Evolutionary conservation across 2,888 invertebrate species (phyloP), one percentile per base, ranked within the genome.

Genomic region (Tricholauxania praeusta): DNA sequence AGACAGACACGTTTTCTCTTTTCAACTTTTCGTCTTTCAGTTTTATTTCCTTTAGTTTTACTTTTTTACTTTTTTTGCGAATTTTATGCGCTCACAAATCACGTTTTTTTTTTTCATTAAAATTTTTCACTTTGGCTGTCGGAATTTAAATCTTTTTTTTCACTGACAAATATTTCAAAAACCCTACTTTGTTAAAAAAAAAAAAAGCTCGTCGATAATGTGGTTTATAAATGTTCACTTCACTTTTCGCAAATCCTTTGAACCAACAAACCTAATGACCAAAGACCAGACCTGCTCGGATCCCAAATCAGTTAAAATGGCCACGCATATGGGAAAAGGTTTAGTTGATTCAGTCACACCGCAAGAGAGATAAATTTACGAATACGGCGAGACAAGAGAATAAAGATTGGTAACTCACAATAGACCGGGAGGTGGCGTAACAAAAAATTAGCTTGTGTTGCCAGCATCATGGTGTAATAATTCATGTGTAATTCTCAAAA

Each of bases 231-330:
- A n/a, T 53, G 51, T 51, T 12, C n/a, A 22, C 17, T 14, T 48
- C 52, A 51, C 51, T 52, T 63, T 63, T 39, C 39, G 39, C 32
- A 63, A 32, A 19, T 53, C 49, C 47, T 51, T 39, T 39, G 39
- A 39, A 39, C 39, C 39, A 39, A 39, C 39, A 39, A 28, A 39
- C 39, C 10, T 10, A 39, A 39, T 39, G 19, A 22, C 47, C 47
- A 53, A 15, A 52, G 48, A 53, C 19, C 19, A 52, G 53, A 28
- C 22, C 14, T 17, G 52, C 28, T 53, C 52, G 48, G 53, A 62
- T 70, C 53, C 79, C 79, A 68, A 81, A 81, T 82, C 81, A 80
- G 81, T 82, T 79, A 83, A 84, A 83, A 84, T 84, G 83, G 84
- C 84, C 82, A 83, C 83, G 83, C 82, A 82, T 78, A 80, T 77